These are phyloP conservation scores for Ectobius pallidus DNA, from an alignment of 2,888 invertebrate genomes.

Conservation along the genomic window DNA sequence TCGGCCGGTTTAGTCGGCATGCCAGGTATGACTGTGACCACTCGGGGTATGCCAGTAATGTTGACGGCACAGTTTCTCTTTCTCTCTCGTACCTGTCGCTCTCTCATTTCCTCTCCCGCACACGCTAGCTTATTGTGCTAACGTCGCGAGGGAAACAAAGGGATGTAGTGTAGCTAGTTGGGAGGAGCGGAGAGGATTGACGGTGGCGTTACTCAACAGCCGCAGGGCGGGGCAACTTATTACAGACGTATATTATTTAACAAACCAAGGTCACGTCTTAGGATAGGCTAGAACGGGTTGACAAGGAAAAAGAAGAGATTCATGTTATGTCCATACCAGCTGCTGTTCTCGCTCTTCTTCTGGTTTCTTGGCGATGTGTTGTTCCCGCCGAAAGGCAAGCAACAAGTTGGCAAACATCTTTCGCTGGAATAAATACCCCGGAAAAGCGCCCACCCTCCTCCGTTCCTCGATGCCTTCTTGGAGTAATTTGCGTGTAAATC, in stretches of 20 bases:
- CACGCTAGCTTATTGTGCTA: conserved; percentile 11
- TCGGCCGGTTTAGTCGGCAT: conserved; percentile 28
- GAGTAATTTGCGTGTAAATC: conserved; percentile 46
- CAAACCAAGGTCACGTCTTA: conserved; percentile 33
- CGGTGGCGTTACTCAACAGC: conserved; percentile 3
- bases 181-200: conserved; percentile 3
- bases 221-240: conserved; percentile 21
- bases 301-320: no score
- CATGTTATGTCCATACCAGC: no score
- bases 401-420: conserved; percentile 8
- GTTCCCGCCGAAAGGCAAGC: not conserved
- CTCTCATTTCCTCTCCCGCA: conserved; percentile 18
- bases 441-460: not conserved
- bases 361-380: no score
- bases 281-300: not conserved
- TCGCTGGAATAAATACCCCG: not conserved
- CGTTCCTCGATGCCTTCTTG: not conserved
- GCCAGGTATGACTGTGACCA: conserved; percentile 40
- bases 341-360: no score
- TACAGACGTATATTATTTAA: conserved; percentile 21
- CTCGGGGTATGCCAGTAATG: conserved; percentile 40
- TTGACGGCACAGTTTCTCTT: conserved; percentile 35
- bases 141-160: conserved; percentile 24
- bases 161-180: not conserved
- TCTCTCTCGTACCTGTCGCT: conserved; percentile 8